Conservation (phyloP, 2,113 vertebrate genomes). For the Toxotes jaculatrix region DNA sequence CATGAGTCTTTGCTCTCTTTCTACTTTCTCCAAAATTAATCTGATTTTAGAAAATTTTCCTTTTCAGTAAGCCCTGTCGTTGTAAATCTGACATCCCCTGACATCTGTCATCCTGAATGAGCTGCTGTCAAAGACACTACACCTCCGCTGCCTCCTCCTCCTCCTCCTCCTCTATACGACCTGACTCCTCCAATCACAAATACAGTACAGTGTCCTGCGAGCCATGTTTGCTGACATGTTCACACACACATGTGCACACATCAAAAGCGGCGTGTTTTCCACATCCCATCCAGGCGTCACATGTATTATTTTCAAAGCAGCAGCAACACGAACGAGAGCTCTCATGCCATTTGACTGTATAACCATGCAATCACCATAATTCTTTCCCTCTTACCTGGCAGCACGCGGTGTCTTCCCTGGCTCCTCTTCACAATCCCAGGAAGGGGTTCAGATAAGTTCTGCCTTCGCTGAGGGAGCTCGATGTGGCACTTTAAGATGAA, state of each 20-base stretch:
- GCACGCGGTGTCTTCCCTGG: constrained; percentile 54
- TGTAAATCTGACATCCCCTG: constrained; percentile 30
- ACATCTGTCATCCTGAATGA: constrained; percentile 57
- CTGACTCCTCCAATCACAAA: constrained; percentile 45
- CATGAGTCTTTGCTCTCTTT: not conserved
- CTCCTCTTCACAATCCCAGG: constrained; percentile 77
- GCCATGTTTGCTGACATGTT: constrained; percentile 16
- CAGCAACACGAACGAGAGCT: constrained; percentile 23
- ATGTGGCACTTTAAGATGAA: constrained; percentile 57
- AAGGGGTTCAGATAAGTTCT: constrained; percentile 70
- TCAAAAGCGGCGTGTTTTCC: constrained; percentile 13
- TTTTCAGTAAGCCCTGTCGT: constrained; percentile 12
- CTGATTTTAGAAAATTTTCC: not conserved
- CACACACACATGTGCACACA: constrained; percentile 13
- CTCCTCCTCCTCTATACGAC: constrained; percentile 19
- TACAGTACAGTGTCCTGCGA: constrained; percentile 45
- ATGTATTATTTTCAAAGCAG: constrained; percentile 37
- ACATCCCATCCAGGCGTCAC: not conserved
- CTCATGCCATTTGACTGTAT: not conserved
- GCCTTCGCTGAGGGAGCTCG: constrained; percentile 42
- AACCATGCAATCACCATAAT: not conserved
- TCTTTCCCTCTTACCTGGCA: constrained; percentile 75
- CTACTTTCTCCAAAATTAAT: not conserved
- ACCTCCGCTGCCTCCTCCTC: constrained; percentile 33
- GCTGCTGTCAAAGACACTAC: constrained; percentile 29